A percentile compares a stretch with the other conserved stretches of the same genome.
These are phyloP conservation scores for Ceriagrion tenellum DNA, from an alignment of 2,888 invertebrate genomes.

Conservation along the genomic window DNA sequence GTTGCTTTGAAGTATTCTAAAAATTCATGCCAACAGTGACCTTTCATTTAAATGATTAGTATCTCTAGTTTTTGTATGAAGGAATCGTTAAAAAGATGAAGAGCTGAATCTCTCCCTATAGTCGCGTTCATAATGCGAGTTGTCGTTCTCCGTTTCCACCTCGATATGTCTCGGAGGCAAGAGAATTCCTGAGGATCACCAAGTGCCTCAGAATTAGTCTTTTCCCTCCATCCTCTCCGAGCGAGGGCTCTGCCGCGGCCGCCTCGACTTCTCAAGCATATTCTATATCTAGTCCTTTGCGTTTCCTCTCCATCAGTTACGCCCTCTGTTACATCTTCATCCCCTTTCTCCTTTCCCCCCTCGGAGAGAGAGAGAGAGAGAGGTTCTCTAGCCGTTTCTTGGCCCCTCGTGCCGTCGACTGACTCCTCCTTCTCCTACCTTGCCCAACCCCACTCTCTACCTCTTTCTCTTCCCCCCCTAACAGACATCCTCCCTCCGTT, in stretches of 20 bases:
- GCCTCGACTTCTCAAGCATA: not conserved
- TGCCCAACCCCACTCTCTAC: not conserved
- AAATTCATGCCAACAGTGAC: no score
- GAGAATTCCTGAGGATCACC: not conserved
- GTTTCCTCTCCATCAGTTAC: not conserved
- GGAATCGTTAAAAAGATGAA: no score
- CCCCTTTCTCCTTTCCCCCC: not conserved
- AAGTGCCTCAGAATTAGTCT: not conserved
- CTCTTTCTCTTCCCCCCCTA: not conserved
- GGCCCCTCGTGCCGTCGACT: not conserved
- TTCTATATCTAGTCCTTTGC: constrained; percentile 31
- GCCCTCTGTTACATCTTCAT: constrained; percentile 32
- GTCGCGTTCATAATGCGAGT: not conserved
- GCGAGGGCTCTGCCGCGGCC: not conserved
- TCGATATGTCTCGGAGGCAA: not conserved
- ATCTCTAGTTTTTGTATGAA: no score
- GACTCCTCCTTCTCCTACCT: not conserved
- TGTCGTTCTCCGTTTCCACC: not conserved
- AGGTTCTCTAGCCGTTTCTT: not conserved
- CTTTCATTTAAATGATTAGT: no score
- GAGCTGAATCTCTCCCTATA: no score
- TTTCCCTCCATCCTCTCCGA: not conserved
- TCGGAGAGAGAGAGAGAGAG: no score
- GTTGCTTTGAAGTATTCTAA: no score
- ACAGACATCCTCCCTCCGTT: not conserved